Evolutionary conservation across 2,113 vertebrate species (phyloP), one percentile per base, ranked within the genome.

Genomic region (Malurus elegans): DNA sequence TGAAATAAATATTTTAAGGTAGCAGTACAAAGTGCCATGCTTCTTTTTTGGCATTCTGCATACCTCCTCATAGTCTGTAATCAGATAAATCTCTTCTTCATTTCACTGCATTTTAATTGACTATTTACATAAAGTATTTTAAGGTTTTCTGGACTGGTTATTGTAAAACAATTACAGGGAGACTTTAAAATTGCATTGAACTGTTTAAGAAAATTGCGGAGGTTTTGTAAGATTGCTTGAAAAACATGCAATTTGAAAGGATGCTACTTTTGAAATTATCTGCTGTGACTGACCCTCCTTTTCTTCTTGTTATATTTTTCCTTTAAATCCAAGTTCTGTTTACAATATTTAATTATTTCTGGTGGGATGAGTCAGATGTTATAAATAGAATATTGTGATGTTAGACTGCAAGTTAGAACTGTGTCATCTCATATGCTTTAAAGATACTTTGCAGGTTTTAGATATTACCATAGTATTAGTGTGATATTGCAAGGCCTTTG

Each of bases 291-390:
- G 15, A 23, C n/a, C 53, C 28, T 86, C 4, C 0, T 82, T 92
- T 82, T 82, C 74, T 81, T 62, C 61, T 47, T 56, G 15, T 51
- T n/a, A 5, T 69, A 81, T 87, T 74, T 91, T 75, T 4, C 40
- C 62, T 76, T 86, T 74, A 88, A 94, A 95, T 71, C 80, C 25
- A 76, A 69, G 50, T 93, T 96, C 79, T 93, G 81, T 92, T 96
- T 97, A 92, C 88, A 93, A 86, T 93, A 93, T 93, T 90, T 93
- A 93, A 90, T 96, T 95, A 92, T 92, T 93, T 91, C 82, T 94
- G 81, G 58, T 0, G 3, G 87, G 86, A 86, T 95, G 93, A 96
- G 93, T 96, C 90, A 92, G 54, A 57, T 80, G 60, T 48, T 95
- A 88, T 89, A 92, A 95, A 95, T 91, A 94, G 90, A 94, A 93